A percentile compares a stretch with the other conserved stretches of the same genome.
Evolutionary conservation across 2,113 vertebrate species (phyloP).

Genomic region (Apaloderma vittatum): DNA sequence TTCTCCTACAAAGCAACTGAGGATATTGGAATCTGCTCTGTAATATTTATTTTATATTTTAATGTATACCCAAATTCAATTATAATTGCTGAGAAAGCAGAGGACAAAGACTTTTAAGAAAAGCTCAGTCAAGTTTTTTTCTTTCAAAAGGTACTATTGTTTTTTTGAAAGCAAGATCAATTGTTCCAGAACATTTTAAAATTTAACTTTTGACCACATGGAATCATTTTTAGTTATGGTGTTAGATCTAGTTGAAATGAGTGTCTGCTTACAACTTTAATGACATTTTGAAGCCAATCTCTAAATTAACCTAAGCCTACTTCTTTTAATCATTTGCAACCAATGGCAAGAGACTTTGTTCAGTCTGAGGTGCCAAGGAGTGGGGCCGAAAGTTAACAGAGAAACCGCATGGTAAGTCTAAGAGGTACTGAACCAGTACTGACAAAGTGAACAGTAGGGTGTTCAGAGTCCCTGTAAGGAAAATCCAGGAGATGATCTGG

Average conservation of each 20-base stretch:
- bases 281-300: background rate
- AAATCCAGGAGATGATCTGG: background rate
- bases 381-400: background rate
- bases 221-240: background rate
- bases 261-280: background rate
- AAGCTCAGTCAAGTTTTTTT: background rate
- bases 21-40: background rate
- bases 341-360: background rate
- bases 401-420: background rate
- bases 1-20: background rate
- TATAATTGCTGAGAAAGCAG: background rate
- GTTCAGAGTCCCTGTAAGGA: background rate
- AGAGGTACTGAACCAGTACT: background rate
- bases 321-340: background rate
- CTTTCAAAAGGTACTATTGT: background rate
- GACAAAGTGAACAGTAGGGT: background rate
- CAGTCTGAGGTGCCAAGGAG: background rate
- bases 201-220: background rate
- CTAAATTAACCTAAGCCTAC: background rate
- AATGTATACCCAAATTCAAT: background rate
- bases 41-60: background rate
- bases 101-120: background rate
- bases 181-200: background rate
- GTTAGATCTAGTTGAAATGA: background rate
- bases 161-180: background rate